These are phyloP conservation scores for Euura lappo DNA, from an alignment of 1,140 invertebrate species.

Conservation along the genomic window DNA sequence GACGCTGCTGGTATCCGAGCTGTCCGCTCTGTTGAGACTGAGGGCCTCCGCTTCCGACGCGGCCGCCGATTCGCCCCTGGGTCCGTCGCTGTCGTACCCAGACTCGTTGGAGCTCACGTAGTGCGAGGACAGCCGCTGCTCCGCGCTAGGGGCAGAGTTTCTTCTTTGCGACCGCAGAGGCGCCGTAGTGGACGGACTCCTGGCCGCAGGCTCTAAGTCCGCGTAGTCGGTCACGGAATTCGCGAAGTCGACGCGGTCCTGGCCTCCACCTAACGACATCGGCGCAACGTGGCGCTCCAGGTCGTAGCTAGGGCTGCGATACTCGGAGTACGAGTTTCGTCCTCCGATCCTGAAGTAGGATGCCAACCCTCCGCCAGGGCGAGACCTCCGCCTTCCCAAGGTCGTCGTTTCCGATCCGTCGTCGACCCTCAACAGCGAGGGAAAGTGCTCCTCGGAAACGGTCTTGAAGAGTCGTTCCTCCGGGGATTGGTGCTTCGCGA, in stretches of 20 bases:
- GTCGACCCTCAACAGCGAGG: conserved; percentile 47
- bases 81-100: conserved; percentile 81
- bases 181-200: conserved; percentile 41
- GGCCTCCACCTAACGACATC: not conserved
- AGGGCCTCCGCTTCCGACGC: conserved; percentile 50
- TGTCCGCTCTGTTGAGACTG: conserved; percentile 50
- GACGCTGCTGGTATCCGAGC: conserved; percentile 54
- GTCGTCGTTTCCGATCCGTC: conserved; percentile 53
- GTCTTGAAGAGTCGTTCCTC: conserved; percentile 56
- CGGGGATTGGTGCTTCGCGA: conserved; percentile 32
- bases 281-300: not conserved
- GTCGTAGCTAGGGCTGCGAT: conserved; percentile 26
- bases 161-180: conserved; percentile 47
- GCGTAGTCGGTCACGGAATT: conserved; percentile 27
- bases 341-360: conserved; percentile 19
- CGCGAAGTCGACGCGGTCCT: conserved; percentile 31
- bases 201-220: conserved; percentile 24
- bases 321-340: conserved; percentile 48
- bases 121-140: conserved; percentile 59
- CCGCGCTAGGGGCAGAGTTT: conserved; percentile 50
- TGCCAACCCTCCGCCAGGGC: conserved; percentile 32
- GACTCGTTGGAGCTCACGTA: conserved; percentile 84
- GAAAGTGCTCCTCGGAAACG: conserved; percentile 59
- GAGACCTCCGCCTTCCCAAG: conserved; percentile 43
- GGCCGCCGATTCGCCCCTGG: conserved; percentile 52